Percentiles rank a stretch among this genome's conserved stretches.
phyloP scores from a whole-genome alignment of 2,113 vertebrate genomes.

The Hymenochirus boettgeri region DNA sequence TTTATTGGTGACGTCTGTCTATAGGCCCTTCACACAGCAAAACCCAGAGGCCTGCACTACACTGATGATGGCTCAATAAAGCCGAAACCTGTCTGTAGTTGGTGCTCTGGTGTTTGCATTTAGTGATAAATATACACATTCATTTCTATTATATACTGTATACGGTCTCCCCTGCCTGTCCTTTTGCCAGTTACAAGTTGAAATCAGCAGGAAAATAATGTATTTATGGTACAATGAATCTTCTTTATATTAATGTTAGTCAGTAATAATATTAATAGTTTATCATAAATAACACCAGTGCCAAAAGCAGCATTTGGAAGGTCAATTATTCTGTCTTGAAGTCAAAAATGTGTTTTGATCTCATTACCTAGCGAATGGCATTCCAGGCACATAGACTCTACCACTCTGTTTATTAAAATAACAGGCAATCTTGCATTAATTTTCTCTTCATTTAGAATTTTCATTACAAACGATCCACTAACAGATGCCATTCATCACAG shows the following conservation, averaged over 20 bases:
- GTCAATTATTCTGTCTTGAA: slow-evolving; percentile 21
- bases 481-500: slow-evolving; percentile 13
- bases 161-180: no score
- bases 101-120: no score
- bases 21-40: no score
- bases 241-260: not conserved
- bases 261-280: not conserved
- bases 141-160: no score
- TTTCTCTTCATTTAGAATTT: not conserved
- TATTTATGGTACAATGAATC: no score
- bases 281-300: not conserved
- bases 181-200: no score
- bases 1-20: no score
- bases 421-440: slow-evolving; percentile 11
- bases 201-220: no score
- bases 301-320: slow-evolving; percentile 1
- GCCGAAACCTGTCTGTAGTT: no score
- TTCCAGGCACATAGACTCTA: not conserved
- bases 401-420: slow-evolving; percentile 9
- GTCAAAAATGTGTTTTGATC: not conserved
- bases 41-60: no score
- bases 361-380: slow-evolving; percentile 1
- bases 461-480: not conserved
- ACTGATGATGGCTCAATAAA: no score
- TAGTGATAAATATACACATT: no score